Evolutionary conservation across 2,888 invertebrate genomes (phyloP).

Genomic region (Macropis europaea): DNA sequence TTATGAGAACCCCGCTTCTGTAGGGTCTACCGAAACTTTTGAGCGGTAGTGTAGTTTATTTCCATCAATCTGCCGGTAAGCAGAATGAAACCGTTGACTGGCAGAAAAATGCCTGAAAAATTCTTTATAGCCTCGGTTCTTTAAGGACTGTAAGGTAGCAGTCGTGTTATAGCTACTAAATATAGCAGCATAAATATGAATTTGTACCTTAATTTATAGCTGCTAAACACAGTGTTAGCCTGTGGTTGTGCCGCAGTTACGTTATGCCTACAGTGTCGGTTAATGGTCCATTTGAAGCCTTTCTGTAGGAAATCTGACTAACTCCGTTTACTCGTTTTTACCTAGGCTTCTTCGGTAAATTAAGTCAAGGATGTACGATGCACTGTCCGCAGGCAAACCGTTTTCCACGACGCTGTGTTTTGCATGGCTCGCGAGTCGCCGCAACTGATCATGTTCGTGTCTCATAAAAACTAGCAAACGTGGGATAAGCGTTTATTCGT

Average conservation of each 20-base stretch:
- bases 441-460: not conserved
- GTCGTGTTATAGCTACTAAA: conserved; percentile 16
- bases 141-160: not conserved
- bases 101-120: not conserved
- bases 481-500: not conserved
- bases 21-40: too few species aligned
- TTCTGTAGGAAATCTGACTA: not conserved
- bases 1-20: too few species aligned
- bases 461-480: not conserved
- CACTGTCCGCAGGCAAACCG: not conserved
- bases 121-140: not conserved
- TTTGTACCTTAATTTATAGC: conserved; percentile 37
- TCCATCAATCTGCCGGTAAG: not conserved
- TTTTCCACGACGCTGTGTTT: not conserved
- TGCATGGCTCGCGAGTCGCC: not conserved
- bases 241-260: not conserved
- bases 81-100: not conserved
- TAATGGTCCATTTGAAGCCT: conserved; percentile 17
- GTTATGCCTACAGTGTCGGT: conserved; percentile 8
- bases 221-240: conserved; percentile 2
- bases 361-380: conserved; percentile 4
- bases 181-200: conserved; percentile 31
- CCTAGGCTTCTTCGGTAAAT: not conserved
- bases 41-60: conserved; percentile 4
- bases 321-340: not conserved